Evolutionary conservation across 2,888 invertebrate genomes (phyloP).

Genomic region (Neelides folsomi): DNA sequence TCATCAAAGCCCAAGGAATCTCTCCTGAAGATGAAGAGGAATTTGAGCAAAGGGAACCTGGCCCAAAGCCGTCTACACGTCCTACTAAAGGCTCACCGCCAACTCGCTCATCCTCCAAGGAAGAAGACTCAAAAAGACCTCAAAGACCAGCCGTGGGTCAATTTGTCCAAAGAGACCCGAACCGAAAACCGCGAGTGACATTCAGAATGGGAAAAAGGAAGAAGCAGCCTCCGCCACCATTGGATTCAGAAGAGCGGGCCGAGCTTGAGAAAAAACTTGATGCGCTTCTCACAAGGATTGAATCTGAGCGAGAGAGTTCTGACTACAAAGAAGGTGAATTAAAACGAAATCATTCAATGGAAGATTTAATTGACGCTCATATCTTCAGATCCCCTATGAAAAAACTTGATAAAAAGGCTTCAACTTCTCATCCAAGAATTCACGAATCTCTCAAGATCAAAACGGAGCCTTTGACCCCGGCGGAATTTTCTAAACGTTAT

Average conservation of each 20-base stretch:
- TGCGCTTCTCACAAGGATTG: no score
- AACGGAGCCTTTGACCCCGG: no score
- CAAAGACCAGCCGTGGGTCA: background rate
- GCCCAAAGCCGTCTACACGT: no score
- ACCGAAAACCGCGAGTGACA: background rate
- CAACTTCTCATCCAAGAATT: conserved; percentile 6
- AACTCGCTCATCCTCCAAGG: background rate
- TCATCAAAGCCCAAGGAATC: background rate
- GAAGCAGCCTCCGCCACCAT: conserved; percentile 7
- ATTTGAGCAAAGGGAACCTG: no score
- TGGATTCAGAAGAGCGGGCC: background rate
- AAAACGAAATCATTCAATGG: conserved; percentile 5
- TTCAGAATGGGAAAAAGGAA: conserved; percentile 3
- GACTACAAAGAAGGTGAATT: no score
- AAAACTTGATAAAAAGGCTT: no score
- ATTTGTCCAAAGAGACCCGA: background rate
- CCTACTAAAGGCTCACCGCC: no score
- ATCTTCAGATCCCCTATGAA: no score
- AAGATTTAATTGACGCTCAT: background rate
- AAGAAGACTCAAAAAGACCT: conserved; percentile 3
- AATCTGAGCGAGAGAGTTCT: no score
- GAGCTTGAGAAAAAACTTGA: background rate
- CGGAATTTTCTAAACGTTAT: no score
- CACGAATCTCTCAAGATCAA: no score
- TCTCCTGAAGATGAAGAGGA: background rate